Percentiles rank a stretch among this genome's conserved stretches.
phyloP scores from a whole-genome alignment of 2,797 vertebrate species.

The Gobionotothen gibberifrons region DNA sequence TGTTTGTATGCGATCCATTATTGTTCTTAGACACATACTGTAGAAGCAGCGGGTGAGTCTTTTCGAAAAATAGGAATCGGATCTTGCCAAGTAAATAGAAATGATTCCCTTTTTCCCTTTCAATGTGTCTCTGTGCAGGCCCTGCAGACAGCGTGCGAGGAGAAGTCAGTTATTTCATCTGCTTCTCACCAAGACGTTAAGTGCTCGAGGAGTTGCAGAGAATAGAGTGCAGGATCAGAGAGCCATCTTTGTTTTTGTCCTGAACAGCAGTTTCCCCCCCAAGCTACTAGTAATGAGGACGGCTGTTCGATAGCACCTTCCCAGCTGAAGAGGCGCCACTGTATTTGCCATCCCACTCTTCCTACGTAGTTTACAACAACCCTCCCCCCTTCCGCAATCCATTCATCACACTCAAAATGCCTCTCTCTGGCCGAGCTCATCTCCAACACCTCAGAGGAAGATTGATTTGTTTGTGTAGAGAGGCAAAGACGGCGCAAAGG shows the following conservation, averaged over 20 bases:
- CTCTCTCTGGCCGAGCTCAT: slow-evolving; percentile 56
- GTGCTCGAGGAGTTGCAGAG: neutral
- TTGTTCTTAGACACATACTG: too few species aligned
- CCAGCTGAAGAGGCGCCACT: slow-evolving; percentile 32
- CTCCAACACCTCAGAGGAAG: slow-evolving; percentile 66
- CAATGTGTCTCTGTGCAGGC: too few species aligned
- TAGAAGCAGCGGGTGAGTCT: too few species aligned
- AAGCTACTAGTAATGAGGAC: slow-evolving; percentile 35
- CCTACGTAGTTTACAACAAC: slow-evolving; percentile 19
- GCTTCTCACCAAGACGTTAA: neutral
- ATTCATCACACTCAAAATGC: slow-evolving; percentile 67
- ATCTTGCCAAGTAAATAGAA: too few species aligned
- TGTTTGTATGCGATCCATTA: too few species aligned
- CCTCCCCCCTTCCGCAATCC: neutral
- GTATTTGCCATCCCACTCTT: slow-evolving; percentile 11
- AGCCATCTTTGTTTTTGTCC: slow-evolving; percentile 25
- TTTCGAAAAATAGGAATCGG: too few species aligned
- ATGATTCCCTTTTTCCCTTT: too few species aligned
- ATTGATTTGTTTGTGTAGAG: slow-evolving; percentile 74
- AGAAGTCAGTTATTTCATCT: slow-evolving; percentile 6
- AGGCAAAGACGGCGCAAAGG: slow-evolving; percentile 21
- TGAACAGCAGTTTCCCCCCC: slow-evolving; percentile 12
- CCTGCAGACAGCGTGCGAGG: too few species aligned
- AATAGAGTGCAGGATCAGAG: slow-evolving; percentile 19
- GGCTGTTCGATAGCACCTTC: slow-evolving; percentile 38